Base-by-base conservation (phyloP, 2,888 invertebrate species). In the Cyrtodaria siliqua region DNA sequence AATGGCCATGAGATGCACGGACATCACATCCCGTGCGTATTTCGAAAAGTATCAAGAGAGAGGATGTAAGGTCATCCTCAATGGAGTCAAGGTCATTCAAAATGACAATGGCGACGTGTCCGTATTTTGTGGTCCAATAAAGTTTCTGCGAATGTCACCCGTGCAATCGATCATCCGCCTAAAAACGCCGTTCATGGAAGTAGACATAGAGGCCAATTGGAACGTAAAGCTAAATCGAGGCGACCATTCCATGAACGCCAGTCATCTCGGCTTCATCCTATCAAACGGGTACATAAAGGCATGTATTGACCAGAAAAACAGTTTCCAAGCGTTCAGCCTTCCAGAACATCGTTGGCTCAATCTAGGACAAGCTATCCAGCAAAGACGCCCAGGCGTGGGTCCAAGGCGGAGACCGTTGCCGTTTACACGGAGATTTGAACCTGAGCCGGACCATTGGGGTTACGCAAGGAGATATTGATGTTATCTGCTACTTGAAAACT, bases 71-170 rank as follows among this genome's bases (percentile, higher is more conserved):
- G 89, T 93, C 3, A 85, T 88, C 53, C 89, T 93, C 64, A 93
- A 93, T 80, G 92, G 91, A 18, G 85, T 90, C 38, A 87, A 89
- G 62, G 91, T 93, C 66, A 87, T 90, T 12, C 92, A 93, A 79
- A 90, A 87, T 40, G 85, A 86, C 3, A 82, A 86, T 9, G 93
- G 92, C 16, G 93, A 93, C 53, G 92, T 93, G 4, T 86, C 83
- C 2, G 91, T 93, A 16, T 88, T 90, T 20, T 88, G 89, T n/a
- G 92, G 92, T 24, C 91, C 92, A n/a, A 66, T 70, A 24, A 92
- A 92, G 67, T 90, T 87, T 53, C 84, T 93, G 38, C 83, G 88
- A 20, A 87, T 92, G 79, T 92, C 91, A n/a, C 92, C 93, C 1
- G 63, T 64, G 8, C 86, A 73, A 24, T 89, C 90, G 23, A 82